Evolutionary conservation across 2,797 vertebrate genomes (phyloP).

Genomic region (Clangula hyemalis): DNA sequence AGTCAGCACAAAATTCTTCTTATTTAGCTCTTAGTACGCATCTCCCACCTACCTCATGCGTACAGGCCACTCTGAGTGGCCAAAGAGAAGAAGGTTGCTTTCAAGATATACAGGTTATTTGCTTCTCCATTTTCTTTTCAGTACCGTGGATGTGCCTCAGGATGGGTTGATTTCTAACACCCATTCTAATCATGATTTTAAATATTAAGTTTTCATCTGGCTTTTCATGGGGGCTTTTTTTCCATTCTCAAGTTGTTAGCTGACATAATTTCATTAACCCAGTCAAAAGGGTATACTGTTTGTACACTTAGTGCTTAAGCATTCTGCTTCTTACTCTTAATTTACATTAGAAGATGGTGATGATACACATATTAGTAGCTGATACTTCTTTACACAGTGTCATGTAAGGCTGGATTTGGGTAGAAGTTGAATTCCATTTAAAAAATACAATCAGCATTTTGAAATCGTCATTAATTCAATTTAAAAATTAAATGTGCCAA

Average conservation of each 20-base stretch:
- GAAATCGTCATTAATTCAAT: background rate
- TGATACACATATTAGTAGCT: background rate
- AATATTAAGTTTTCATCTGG: background rate
- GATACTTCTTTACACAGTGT: background rate
- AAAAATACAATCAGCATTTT: background rate
- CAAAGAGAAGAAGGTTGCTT: background rate
- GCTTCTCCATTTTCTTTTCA: background rate
- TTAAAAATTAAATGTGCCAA: background rate
- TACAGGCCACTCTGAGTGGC: rapidly evolving
- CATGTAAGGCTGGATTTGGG: background rate
- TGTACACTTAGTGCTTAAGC: background rate
- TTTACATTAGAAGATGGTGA: background rate
- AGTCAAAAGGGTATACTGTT: background rate
- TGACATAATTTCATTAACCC: background rate
- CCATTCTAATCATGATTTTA: background rate
- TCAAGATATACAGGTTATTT: background rate
- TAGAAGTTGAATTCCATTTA: background rate
- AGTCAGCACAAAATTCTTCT: background rate
- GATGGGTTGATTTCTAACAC: background rate
- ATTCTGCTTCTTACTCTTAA: background rate
- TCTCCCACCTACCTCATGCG: background rate
- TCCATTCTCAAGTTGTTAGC: background rate
- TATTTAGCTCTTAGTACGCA: background rate
- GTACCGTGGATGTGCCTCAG: background rate
- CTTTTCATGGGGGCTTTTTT: background rate